These are phyloP conservation scores for Drosophila pallidifrons DNA, from an alignment of 1,140 invertebrate species.

Conservation along the genomic window DNA sequence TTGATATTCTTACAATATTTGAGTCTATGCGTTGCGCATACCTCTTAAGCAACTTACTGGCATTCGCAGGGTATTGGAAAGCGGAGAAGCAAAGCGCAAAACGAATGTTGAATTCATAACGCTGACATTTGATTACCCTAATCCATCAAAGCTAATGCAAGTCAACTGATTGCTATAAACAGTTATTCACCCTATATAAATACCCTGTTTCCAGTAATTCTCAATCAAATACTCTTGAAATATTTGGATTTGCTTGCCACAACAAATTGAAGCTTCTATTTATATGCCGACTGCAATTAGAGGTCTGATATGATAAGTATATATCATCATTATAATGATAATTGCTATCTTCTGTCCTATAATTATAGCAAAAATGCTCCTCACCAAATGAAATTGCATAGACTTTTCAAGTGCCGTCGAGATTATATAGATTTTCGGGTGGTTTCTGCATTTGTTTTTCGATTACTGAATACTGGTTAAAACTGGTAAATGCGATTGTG, in stretches of 20 bases:
- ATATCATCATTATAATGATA: background rate
- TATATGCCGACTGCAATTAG: no score
- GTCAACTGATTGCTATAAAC: conserved; percentile 4
- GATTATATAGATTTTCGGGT: background rate
- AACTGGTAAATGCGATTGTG: background rate
- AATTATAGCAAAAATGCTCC: background rate
- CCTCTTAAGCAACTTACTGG: background rate
- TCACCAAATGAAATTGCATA: background rate
- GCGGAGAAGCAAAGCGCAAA: conserved; percentile 6
- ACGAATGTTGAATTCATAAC: conserved; percentile 21
- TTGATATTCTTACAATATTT: no score
- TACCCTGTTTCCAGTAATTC: background rate
- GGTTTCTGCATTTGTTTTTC: background rate
- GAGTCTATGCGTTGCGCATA: background rate
- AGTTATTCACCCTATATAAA: background rate
- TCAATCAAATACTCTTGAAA: no score
- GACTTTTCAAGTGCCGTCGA: background rate
- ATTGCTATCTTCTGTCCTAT: background rate
- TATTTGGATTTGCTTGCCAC: no score
- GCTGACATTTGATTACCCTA: conserved; percentile 39
- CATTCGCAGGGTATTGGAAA: conserved; percentile 2
- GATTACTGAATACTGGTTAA: background rate
- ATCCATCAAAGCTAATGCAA: conserved; percentile 21
- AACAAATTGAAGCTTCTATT: no score
- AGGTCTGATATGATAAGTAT: background rate